Conservation (phyloP, 2,797 vertebrate species). For the Avahi laniger region DNA sequence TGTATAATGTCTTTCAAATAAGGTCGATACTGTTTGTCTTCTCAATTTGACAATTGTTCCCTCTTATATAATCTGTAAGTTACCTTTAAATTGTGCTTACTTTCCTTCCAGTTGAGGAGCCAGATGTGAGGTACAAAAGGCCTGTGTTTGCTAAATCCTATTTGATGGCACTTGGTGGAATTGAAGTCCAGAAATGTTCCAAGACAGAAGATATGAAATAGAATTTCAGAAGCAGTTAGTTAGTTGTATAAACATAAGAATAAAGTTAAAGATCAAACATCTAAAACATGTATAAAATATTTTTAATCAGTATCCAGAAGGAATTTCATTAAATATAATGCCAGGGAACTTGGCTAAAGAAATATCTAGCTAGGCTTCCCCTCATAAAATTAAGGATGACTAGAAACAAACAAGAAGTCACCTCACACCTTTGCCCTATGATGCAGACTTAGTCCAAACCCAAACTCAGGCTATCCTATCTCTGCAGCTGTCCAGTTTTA, state of each 20-base stretch:
- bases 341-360: background rate
- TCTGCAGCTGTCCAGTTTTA: background rate
- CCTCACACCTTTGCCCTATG: background rate
- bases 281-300: slow-evolving; percentile 57
- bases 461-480: background rate
- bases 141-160: background rate
- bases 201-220: slow-evolving; percentile 31
- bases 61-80: background rate
- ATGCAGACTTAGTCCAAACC: background rate
- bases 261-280: slow-evolving; percentile 59
- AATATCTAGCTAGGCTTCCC: background rate
- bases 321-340: slow-evolving; percentile 38
- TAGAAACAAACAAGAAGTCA: background rate
- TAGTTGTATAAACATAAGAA: background rate
- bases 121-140: background rate
- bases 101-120: background rate
- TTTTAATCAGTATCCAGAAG: slow-evolving; percentile 56
- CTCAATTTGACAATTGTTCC: background rate
- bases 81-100: background rate
- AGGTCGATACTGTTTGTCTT: background rate
- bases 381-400: background rate
- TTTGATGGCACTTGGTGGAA: background rate
- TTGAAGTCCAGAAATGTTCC: background rate
- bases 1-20: background rate
- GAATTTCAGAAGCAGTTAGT: slow-evolving; percentile 39